Conservation (phyloP, 1,140 invertebrate genomes). For the Bactericera cockerelli region DNA sequence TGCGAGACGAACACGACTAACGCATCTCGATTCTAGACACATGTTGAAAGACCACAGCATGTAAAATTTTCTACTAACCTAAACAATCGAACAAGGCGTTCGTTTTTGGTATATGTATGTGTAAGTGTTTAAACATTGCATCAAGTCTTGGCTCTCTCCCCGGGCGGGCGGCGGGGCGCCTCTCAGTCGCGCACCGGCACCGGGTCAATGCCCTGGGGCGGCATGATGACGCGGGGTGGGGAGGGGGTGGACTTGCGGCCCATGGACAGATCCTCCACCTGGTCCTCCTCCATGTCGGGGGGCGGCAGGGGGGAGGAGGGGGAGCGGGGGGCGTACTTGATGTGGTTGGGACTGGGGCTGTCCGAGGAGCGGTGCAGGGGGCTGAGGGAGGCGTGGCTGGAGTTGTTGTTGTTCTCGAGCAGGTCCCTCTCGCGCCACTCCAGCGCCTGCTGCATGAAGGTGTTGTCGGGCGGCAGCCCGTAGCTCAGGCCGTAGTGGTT, state of each 20-base stretch:
- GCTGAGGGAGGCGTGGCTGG: slow-evolving; percentile 22
- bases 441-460: not conserved
- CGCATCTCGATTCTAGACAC: no score
- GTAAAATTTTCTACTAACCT: no score
- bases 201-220: slow-evolving; percentile 2
- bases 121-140: slow-evolving; percentile 1
- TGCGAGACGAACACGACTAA: no score
- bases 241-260: slow-evolving; percentile 25
- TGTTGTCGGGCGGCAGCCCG: not conserved
- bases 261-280: slow-evolving; percentile 35
- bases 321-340: slow-evolving; percentile 21
- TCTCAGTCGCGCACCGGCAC: not conserved
- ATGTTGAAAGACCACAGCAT: no score
- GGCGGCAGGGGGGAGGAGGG: slow-evolving; percentile 17
- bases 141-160: slow-evolving; percentile 2
- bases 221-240: slow-evolving; percentile 25
- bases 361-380: slow-evolving; percentile 16
- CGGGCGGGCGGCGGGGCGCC: no score
- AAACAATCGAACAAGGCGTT: no score
- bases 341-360: slow-evolving; percentile 25
- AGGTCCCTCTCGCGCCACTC: slow-evolving; percentile 9
- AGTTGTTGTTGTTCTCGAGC: slow-evolving; percentile 9
- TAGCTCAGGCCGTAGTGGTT: not conserved
- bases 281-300: slow-evolving; percentile 25
- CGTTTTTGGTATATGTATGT: slow-evolving; percentile 7